phyloP scores from a whole-genome alignment of 2,797 vertebrate species.

The Sebastes cheni region DNA sequence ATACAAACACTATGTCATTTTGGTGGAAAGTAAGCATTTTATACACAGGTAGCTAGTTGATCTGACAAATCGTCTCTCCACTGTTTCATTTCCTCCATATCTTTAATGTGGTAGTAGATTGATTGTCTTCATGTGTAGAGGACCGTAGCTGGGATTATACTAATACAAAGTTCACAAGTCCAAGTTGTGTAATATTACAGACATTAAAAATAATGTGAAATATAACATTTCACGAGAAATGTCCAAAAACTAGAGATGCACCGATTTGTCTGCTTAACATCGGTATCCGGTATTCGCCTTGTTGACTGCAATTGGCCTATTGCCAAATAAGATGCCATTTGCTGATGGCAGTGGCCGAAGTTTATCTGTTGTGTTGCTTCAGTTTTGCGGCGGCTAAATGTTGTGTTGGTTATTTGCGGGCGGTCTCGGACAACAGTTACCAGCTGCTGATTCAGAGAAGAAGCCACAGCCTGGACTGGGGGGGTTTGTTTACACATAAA shows the following conservation, averaged over 20 bases:
- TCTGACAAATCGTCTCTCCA: not conserved
- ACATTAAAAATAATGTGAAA: not conserved
- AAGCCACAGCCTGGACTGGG: too few species aligned
- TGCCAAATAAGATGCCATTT: too few species aligned
- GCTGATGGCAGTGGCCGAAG: too few species aligned
- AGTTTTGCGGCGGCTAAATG: too few species aligned
- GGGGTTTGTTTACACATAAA: too few species aligned
- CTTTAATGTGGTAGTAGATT: not conserved
- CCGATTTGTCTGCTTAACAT: too few species aligned
- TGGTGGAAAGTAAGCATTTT: not conserved
- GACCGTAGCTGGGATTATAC: not conserved
- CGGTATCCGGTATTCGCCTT: too few species aligned
- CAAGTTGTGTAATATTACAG: not conserved
- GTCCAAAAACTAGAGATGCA: not conserved
- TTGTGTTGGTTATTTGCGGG: too few species aligned
- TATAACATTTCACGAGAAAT: not conserved
- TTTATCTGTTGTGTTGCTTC: too few species aligned
- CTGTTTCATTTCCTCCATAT: not conserved
- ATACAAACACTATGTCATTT: not conserved
- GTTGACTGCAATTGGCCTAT: too few species aligned
- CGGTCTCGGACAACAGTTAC: too few species aligned
- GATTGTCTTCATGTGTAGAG: not conserved
- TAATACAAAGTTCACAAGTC: not conserved
- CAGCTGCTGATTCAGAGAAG: too few species aligned
- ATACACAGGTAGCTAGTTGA: not conserved